Evolutionary conservation across 1,140 invertebrate genomes (phyloP), one percentile per base, ranked within the genome.

Genomic region (Calycopis cecrops): DNA sequence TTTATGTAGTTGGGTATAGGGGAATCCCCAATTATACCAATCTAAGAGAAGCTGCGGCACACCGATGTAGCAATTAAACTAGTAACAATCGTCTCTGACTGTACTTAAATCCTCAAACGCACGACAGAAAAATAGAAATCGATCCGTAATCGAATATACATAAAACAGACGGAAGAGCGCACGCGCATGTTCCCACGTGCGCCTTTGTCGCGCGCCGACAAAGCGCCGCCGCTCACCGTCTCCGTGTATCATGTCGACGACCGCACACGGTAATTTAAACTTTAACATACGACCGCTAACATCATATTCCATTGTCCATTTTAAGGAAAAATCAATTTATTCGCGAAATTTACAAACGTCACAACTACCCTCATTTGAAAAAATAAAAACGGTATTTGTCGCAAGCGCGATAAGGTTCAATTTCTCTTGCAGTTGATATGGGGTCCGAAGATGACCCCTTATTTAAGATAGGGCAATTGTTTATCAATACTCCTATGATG

Each of bases 391-490:
- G 21, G 6, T 6, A 48, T 58, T 63, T 60, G 9, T 48, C 55
- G 28, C 57, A 0, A 28, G 16, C 4, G 1, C 1, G 0, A n/a
- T 67, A 66, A 59, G 35, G 64, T 66, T 56, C 34, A n/a, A 8
- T 48, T 58, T 60, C 9, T 53, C 6, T 52, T 61, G 40, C 38
- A 51, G 51, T 62, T 52, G 60, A 50, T 59, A 63, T 57, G 35
- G 48, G 55, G 40, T 61, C 56, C 48, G 62, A 69, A 60, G 59
- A 64, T 81, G 77, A 82, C 80, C 80, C 70, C 75, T 83, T 70
- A 80, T 86, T 81, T 82, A 80, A 84, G 79, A 65, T 76, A 77
- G 76, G 73, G 73, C 83, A 82, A 84, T 86, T 80, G 80, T 84
- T 84, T 83, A 83, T 86, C 75, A 81, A 84, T 86, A 76, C 60